Conservation (phyloP, 1,140 invertebrate species). For the Ptiloglossa arizonensis region DNA sequence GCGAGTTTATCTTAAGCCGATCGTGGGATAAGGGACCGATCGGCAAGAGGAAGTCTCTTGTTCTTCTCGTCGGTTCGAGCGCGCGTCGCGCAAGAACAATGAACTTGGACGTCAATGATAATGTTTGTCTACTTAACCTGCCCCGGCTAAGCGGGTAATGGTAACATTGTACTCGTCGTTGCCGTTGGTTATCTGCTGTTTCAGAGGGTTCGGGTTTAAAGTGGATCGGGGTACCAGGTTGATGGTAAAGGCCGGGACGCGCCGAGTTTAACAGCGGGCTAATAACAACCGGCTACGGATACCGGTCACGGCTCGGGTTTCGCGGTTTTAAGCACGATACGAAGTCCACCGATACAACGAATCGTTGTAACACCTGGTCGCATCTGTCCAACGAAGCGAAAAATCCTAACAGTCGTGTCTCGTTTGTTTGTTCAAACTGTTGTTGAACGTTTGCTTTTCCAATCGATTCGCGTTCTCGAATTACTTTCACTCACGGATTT, state of each 20-base stretch:
- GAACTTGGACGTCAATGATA: conserved; percentile 49
- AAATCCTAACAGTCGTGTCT: too few species aligned
- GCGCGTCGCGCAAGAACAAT: conserved; percentile 43
- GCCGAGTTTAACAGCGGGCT: neutral
- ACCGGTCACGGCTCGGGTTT: too few species aligned
- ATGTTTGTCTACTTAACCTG: conserved; percentile 52
- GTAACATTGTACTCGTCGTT: conserved; percentile 42
- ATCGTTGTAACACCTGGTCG: too few species aligned
- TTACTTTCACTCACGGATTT: too few species aligned
- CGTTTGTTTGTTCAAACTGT: too few species aligned
- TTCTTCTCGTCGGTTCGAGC: conserved; percentile 10
- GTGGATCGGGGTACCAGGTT: neutral
- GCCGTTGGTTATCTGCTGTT: conserved; percentile 66
- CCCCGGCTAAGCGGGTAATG: conserved; percentile 56
- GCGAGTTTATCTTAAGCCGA: conserved; percentile 37
- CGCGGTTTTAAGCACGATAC: too few species aligned
- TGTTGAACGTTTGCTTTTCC: too few species aligned
- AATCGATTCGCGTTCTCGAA: too few species aligned
- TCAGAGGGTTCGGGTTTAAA: conserved; percentile 43
- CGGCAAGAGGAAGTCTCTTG: neutral
- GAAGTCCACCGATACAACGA: too few species aligned
- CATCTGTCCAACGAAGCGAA: too few species aligned
- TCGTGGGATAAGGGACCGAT: neutral
- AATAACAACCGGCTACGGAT: too few species aligned
- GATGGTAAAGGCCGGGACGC: neutral